These are phyloP conservation scores for Lepetodrilus schrolli DNA, from an alignment of 2,888 invertebrate species.

Conservation along the genomic window DNA sequence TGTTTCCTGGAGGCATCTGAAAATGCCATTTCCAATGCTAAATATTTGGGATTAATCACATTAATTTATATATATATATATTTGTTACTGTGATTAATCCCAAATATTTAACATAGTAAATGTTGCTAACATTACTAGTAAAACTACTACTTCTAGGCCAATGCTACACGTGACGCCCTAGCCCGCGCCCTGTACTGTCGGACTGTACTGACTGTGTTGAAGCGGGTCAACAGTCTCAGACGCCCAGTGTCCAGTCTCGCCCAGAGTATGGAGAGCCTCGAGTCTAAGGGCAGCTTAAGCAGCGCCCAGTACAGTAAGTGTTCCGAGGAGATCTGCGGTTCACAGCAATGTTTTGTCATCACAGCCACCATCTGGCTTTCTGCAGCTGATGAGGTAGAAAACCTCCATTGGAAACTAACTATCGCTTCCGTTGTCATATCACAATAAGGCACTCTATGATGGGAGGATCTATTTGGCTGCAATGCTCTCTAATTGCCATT, in stretches of 20 bases:
- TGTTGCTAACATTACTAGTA: too few relatives aligned
- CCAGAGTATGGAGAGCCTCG: constrained; percentile 92
- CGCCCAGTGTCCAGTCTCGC: constrained; percentile 76
- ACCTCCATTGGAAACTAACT: too few relatives aligned
- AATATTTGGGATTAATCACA: background rate
- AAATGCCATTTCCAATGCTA: background rate
- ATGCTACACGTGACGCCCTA: constrained; percentile 90
- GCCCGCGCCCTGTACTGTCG: constrained; percentile 95
- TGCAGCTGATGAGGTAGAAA: too few relatives aligned
- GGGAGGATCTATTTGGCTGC: too few relatives aligned
- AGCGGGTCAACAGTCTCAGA: constrained; percentile 89
- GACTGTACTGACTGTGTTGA: constrained; percentile 93
- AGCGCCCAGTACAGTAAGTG: constrained; percentile 31
- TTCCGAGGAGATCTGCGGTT: too few relatives aligned
- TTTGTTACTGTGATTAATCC: too few relatives aligned
- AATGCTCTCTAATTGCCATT: too few relatives aligned
- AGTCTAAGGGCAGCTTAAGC: constrained; percentile 40
- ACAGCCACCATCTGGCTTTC: too few relatives aligned
- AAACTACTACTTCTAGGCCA: constrained; percentile 81
- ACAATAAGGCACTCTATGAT: too few relatives aligned
- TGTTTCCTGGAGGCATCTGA: background rate
- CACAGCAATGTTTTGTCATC: too few relatives aligned
- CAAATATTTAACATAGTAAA: too few relatives aligned
- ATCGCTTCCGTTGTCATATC: too few relatives aligned
- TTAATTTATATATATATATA: background rate